Evolutionary conservation across 1,140 invertebrate genomes (phyloP).

Genomic region (Brachionus asplanchnoidis): DNA sequence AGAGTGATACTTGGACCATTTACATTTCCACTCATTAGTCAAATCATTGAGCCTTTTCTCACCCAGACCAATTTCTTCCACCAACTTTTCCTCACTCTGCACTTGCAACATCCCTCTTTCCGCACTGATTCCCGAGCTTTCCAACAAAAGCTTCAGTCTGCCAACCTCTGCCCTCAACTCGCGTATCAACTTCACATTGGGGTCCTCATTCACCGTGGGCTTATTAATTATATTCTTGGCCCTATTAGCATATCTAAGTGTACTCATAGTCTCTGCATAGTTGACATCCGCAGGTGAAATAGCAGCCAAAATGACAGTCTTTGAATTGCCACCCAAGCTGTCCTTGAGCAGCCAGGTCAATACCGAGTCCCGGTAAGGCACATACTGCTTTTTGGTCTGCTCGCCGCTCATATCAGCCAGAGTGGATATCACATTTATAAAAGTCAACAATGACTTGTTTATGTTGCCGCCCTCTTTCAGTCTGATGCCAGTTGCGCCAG

Average conservation of each 20-base stretch:
- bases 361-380: constrained; percentile 64
- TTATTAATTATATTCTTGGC: constrained; percentile 63
- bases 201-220: constrained; percentile 62
- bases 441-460: constrained; percentile 61
- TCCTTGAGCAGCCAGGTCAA: constrained; percentile 65
- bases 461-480: constrained; percentile 65
- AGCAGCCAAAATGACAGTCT: constrained; percentile 66
- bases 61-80: background rate
- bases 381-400: constrained; percentile 46
- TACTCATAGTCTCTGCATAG: constrained; percentile 66
- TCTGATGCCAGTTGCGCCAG: constrained; percentile 62
- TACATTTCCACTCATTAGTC: constrained; percentile 23
- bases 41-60: background rate
- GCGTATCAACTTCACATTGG: constrained; percentile 61
- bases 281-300: constrained; percentile 67
- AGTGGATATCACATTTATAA: constrained; percentile 63
- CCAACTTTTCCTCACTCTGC: background rate
- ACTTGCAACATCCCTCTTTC: background rate
- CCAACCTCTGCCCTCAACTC: constrained; percentile 63
- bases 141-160: background rate
- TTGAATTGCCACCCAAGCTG: constrained; percentile 65
- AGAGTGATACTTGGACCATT: constrained; percentile 13
- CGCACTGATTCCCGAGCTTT: background rate
- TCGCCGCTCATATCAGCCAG: constrained; percentile 49
- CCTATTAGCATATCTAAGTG: constrained; percentile 63